Conservation (phyloP, 1,140 invertebrate species). For the Drosophila kurseongensis region DNA sequence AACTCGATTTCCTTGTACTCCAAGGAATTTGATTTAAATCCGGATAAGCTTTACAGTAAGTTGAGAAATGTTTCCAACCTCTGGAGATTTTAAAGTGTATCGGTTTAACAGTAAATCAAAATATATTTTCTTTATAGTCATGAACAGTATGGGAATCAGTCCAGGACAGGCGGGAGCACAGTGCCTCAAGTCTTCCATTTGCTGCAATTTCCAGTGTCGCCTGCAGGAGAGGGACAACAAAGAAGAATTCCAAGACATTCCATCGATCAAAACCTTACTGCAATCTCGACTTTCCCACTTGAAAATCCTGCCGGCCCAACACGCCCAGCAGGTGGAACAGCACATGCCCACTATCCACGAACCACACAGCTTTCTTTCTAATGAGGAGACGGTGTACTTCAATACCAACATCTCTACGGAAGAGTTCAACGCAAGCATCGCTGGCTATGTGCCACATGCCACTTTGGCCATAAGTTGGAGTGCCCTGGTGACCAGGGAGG, state of each 20-base stretch:
- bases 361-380: slow-evolving; percentile 73
- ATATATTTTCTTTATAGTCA: slow-evolving; percentile 41
- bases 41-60: slow-evolving; percentile 70
- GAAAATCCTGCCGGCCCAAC: slow-evolving; percentile 50
- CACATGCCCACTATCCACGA: slow-evolving; percentile 46
- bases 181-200: slow-evolving; percentile 68
- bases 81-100: too few species aligned
- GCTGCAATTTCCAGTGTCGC: slow-evolving; percentile 69
- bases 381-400: slow-evolving; percentile 77
- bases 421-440: slow-evolving; percentile 77
- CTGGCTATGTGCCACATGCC: slow-evolving; percentile 66
- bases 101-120: too few species aligned
- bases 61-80: too few species aligned
- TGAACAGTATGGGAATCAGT: slow-evolving; percentile 73
- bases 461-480: slow-evolving; percentile 74
- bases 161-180: slow-evolving; percentile 61
- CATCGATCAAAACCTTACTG: slow-evolving; percentile 53
- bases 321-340: slow-evolving; percentile 54
- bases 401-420: slow-evolving; percentile 75
- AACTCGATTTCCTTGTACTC: slow-evolving; percentile 75
- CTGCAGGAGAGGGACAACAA: slow-evolving; percentile 28
- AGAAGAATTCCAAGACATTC: slow-evolving; percentile 45
- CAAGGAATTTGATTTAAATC: slow-evolving; percentile 65
- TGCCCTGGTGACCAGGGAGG: slow-evolving; percentile 56
- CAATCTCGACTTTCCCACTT: slow-evolving; percentile 62